Evolutionary conservation across 2,797 vertebrate genomes (phyloP).

Genomic region (Pempheris klunzingeri): DNA sequence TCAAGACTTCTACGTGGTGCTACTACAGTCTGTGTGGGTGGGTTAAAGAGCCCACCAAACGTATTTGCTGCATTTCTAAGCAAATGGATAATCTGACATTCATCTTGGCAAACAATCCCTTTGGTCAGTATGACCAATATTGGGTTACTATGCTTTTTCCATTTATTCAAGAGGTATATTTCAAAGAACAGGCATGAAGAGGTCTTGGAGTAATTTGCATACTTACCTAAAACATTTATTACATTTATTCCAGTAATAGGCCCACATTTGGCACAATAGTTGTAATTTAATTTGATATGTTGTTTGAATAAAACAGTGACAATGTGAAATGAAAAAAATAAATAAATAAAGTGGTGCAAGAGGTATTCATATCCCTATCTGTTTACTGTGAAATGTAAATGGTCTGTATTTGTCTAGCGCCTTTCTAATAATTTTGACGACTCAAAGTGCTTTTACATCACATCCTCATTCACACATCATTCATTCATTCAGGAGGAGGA

Average conservation of each 20-base stretch:
- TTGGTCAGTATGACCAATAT: too few species aligned
- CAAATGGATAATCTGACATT: background rate
- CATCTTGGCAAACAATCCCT: background rate
- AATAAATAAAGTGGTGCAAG: background rate
- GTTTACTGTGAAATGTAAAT: too few species aligned
- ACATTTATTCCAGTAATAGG: background rate
- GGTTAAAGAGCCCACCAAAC: background rate
- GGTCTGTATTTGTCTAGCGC: too few species aligned
- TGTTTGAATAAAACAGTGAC: background rate
- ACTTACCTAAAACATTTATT: background rate
- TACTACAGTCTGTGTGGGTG: background rate
- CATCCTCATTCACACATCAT: too few species aligned
- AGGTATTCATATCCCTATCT: too few species aligned
- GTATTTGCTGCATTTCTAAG: background rate
- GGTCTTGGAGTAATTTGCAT: background rate
- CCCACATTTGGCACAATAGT: background rate
- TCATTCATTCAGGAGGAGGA: too few species aligned
- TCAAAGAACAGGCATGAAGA: background rate
- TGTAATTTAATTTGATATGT: background rate
- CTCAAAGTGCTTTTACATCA: too few species aligned
- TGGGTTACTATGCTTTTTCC: background rate
- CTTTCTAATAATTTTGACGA: too few species aligned
- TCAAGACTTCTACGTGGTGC: conserved; percentile 51
- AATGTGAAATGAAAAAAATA: background rate
- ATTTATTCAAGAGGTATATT: background rate